Conservation (phyloP, 2,797 vertebrate genomes). For the Microctenopoma lineatum region DNA sequence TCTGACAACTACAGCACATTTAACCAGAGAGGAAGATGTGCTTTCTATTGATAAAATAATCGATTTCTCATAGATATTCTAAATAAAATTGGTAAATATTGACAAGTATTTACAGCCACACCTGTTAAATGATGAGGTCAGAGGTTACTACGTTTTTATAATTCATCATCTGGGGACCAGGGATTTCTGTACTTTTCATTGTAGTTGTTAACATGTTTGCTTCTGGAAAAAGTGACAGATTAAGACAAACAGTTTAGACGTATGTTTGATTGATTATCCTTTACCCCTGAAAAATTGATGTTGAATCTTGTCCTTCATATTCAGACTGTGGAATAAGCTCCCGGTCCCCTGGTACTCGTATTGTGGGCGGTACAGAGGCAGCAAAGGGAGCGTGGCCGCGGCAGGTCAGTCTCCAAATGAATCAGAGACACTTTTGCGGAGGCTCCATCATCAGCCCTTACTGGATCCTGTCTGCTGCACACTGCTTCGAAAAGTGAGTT, state of each 20-base stretch:
- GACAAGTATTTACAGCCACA: no score
- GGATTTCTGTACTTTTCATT: background rate
- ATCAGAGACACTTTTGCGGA: slow-evolving; percentile 83
- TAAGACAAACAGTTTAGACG: no score
- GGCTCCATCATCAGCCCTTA: slow-evolving; percentile 87
- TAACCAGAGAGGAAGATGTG: no score
- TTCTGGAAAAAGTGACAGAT: no score
- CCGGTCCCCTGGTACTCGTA: slow-evolving; percentile 70
- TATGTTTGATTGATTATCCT: no score
- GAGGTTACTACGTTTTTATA: background rate
- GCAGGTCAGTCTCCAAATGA: slow-evolving; percentile 91
- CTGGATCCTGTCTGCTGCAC: slow-evolving; percentile 93
- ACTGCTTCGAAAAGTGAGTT: slow-evolving; percentile 89
- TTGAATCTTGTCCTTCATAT: slow-evolving; percentile 52
- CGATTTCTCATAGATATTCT: no score
- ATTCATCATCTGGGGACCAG: background rate
- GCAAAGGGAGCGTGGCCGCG: slow-evolving; percentile 88
- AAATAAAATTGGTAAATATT: no score
- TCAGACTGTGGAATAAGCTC: slow-evolving; percentile 61
- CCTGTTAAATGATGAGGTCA: no score
- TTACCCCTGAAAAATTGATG: no score
- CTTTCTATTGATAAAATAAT: no score
- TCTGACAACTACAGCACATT: no score
- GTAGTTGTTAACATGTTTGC: no score
- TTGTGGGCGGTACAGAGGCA: slow-evolving; percentile 88